These are phyloP conservation scores for Catocala nupta DNA, from an alignment of 2,888 invertebrate species.

Conservation along the genomic window DNA sequence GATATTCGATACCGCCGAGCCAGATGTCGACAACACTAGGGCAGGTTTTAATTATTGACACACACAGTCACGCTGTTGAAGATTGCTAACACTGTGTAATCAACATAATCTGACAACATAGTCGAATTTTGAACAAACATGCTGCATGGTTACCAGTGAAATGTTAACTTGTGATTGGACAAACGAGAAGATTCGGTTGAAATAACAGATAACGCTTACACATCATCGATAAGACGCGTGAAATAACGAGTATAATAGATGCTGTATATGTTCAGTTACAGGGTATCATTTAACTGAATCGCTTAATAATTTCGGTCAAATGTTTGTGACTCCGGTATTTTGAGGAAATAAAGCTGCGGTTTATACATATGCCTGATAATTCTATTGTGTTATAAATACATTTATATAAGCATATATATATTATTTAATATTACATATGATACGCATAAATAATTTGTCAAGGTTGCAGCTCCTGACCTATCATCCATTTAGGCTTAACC, in stretches of 20 bases:
- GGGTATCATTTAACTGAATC: slow-evolving; percentile 16
- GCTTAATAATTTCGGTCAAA: slow-evolving; percentile 24
- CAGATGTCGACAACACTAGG: slow-evolving; percentile 80
- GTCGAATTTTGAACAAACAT: slow-evolving; percentile 43
- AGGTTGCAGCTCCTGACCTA: slow-evolving; percentile 23
- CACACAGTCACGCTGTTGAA: slow-evolving; percentile 44
- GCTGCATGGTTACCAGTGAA: slow-evolving; percentile 44
- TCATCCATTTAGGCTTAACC: slow-evolving; percentile 23
- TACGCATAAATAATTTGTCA: slow-evolving; percentile 17
- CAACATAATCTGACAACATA: slow-evolving; percentile 23
- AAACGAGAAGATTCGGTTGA: slow-evolving; percentile 59
- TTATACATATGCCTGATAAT: slow-evolving; percentile 45
- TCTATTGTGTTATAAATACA: slow-evolving; percentile 27
- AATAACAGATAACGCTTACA: slow-evolving; percentile 53
- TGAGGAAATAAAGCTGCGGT: slow-evolving; percentile 58
- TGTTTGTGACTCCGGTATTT: slow-evolving; percentile 49
- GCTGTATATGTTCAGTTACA: slow-evolving; percentile 32
- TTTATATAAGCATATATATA: slow-evolving; percentile 15
- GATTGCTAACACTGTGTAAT: slow-evolving; percentile 25
- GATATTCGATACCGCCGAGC: slow-evolving; percentile 82
- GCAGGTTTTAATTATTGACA: slow-evolving; percentile 68
- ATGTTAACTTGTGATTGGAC: slow-evolving; percentile 52
- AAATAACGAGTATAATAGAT: slow-evolving; percentile 34
- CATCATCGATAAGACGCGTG: slow-evolving; percentile 58
- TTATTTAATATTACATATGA: slow-evolving; percentile 13